Evolutionary conservation across 2,888 invertebrate genomes (phyloP), one percentile per base, ranked within the genome.

Genomic region (Drosophila meridiana): DNA sequence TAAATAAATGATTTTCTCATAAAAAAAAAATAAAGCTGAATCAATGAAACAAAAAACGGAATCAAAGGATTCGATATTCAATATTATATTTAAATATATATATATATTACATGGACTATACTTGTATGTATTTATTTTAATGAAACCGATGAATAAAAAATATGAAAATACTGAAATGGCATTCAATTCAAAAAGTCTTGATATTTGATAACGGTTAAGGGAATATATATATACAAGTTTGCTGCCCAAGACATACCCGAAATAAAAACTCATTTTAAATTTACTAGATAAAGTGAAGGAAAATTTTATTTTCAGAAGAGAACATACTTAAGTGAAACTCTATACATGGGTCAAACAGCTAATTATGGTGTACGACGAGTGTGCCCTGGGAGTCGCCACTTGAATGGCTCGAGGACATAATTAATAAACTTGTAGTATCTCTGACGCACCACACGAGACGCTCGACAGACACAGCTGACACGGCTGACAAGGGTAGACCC

Each of bases 131-230:
- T 77, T 84, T 80, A 82, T 80, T 80, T 76, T 69, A 78, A 67
- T 57, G 65, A 72, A 74, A 78, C 50, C 55, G 52, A 52, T 68
- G 66, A 77, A 66, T 68, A 69, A 77, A 76, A 69, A 73, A 73
- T 73, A 73, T 55, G 77, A 78, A 78, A 69, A 28, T 82, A 85
- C 78, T 80, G 72, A 80, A 82, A 83, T 67, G 76, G 85, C 87
- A 82, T 80, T 82, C 80, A 78, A 82, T 76, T 73, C 32, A 34
- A 32, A 66, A 58, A 34, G 36, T 48, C 36, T 69, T 58, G 6
- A 42, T 20, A 56, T 42, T 56, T 34, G 20, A 14, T 11, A 2
- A 34, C 9, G 32, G n/a, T 32, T 4, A 2, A 30, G 30, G 45
- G 45, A 4, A 43, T 43, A 9, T 13, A 45, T 40, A 40, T n/a